Conservation (phyloP, 2,113 vertebrate genomes). For the Pterophyllum scalare region DNA sequence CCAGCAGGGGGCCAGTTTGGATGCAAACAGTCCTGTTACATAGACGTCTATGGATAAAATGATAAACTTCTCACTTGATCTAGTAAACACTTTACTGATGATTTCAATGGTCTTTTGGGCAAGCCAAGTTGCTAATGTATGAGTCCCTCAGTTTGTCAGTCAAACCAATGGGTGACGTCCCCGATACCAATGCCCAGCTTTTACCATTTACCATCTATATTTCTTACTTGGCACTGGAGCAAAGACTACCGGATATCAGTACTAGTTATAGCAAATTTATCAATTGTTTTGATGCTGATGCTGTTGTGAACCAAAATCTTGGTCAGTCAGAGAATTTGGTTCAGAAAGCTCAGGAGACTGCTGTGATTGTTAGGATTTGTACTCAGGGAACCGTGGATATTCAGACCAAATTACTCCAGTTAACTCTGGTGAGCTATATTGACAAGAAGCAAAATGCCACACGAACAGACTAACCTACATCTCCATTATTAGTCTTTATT, state of each 20-base stretch:
- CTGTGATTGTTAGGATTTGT: too few species aligned
- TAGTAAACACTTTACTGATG: background rate
- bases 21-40: background rate
- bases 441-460: background rate
- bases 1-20: background rate
- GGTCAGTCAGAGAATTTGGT: background rate
- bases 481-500: background rate
- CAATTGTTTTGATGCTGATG: too few species aligned
- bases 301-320: too few species aligned
- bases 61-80: background rate
- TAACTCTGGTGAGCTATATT: background rate
- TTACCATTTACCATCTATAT: background rate
- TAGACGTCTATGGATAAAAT: background rate
- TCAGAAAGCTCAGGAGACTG: too few species aligned
- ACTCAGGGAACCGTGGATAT: background rate
- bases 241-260: too few species aligned
- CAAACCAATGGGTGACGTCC: background rate
- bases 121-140: background rate
- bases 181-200: too few species aligned
- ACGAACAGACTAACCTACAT: background rate
- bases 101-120: background rate
- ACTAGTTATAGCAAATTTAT: too few species aligned
- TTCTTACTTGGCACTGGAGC: background rate
- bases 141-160: background rate
- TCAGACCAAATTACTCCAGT: background rate